A percentile compares a stretch with the other conserved stretches of the same genome.
Conservation (phyloP, 2,113 vertebrate species). For the Podilymbus podiceps region DNA sequence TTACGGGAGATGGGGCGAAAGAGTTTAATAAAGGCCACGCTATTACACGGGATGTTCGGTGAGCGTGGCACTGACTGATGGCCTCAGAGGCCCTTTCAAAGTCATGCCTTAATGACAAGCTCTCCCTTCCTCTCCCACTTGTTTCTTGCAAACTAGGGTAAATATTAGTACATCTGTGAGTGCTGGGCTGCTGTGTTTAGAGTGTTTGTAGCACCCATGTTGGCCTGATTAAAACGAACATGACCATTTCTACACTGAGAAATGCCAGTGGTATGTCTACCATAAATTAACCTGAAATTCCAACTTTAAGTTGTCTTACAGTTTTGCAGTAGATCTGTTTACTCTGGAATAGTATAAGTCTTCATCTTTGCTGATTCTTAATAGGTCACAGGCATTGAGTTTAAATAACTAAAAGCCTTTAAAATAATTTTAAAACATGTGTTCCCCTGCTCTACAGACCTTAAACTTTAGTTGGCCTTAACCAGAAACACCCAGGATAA, state of each 20-base stretch:
- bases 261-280: neutral
- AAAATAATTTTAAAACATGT: constrained; percentile 20
- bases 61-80: rapidly evolving
- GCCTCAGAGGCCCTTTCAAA: neutral
- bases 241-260: neutral
- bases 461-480: constrained; percentile 9
- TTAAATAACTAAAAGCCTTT: constrained; percentile 36
- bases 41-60: rapidly evolving
- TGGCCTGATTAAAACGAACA: constrained; percentile 16
- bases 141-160: neutral
- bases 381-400: neutral
- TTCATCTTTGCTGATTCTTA: constrained; percentile 38
- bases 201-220: neutral
- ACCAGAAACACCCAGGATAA: neutral
- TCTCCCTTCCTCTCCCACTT: neutral
- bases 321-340: constrained; percentile 9
- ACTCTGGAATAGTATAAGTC: constrained; percentile 11
- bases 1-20: neutral
- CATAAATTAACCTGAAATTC: constrained; percentile 38
- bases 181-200: neutral
- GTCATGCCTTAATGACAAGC: neutral
- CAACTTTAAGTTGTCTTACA: neutral
- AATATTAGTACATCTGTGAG: constrained; percentile 8
- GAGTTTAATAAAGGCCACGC: neutral
- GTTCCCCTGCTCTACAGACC: neutral